Percentiles rank a stretch among this genome's conserved stretches.
Evolutionary conservation across 2,797 vertebrate genomes (phyloP).

Genomic region (Hyperoplus lanceolatus): DNA sequence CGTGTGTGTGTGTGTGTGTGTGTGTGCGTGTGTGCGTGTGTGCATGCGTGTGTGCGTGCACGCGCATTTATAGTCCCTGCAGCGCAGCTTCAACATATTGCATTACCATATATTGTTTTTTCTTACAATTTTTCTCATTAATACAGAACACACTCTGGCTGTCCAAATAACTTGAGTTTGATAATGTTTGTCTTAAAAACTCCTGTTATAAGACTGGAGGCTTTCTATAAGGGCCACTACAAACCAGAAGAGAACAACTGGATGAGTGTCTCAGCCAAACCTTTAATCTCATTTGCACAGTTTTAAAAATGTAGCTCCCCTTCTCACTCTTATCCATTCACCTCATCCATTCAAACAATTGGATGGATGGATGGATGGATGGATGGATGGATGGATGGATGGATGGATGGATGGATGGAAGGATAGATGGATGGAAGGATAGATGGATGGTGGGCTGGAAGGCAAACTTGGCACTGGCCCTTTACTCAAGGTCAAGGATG

Average conservation of each 20-base stretch:
- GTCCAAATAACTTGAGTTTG: conserved; percentile 38
- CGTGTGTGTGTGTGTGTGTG: not conserved
- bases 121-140: conserved; percentile 3
- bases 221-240: conserved; percentile 35
- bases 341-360: not conserved
- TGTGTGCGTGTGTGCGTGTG: not conserved
- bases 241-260: conserved; percentile 19
- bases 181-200: conserved; percentile 59
- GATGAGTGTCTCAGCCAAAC: conserved; percentile 15
- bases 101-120: conserved; percentile 38
- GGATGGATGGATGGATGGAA: not conserved
- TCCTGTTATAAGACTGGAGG: conserved; percentile 47
- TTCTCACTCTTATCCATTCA: not conserved
- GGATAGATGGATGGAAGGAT: not conserved
- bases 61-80: conserved; percentile 18
- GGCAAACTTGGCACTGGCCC: not conserved
- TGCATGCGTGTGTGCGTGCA: too few species aligned
- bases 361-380: not conserved
- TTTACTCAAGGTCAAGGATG: conserved; percentile 20
- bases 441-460: too few species aligned
- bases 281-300: not conserved
- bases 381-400: not conserved
- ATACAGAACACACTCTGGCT: conserved; percentile 14
- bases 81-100: conserved; percentile 33
- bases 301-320: not conserved